phyloP scores from a whole-genome alignment of 2,113 vertebrate genomes.

The Gnathonemus longibarbis region DNA sequence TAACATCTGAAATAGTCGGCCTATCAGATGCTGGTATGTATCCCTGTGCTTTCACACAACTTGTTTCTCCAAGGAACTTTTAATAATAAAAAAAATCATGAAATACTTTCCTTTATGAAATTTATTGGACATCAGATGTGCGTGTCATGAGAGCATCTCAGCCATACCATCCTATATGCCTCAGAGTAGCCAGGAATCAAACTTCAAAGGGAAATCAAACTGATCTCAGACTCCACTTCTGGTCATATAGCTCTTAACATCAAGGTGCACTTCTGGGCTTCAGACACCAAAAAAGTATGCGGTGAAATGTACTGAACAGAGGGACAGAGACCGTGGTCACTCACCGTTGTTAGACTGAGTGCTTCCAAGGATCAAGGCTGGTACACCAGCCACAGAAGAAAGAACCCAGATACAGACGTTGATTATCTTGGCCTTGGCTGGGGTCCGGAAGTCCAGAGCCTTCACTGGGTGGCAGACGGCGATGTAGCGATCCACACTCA shows the following conservation, averaged over 20 bases:
- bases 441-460: constrained; percentile 89
- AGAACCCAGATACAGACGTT: constrained; percentile 88
- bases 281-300: not conserved
- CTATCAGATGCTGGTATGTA: not conserved
- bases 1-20: not conserved
- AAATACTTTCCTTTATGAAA: not conserved
- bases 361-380: constrained; percentile 87
- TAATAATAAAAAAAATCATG: not conserved
- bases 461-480: constrained; percentile 34
- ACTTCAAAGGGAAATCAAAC: not conserved
- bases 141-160: not conserved
- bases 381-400: constrained; percentile 89
- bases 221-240: not conserved
- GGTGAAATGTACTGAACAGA: not conserved
- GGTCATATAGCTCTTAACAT: not conserved
- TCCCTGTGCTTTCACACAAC: not conserved
- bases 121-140: not conserved
- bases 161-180: not conserved
- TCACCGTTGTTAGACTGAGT: constrained; percentile 86
- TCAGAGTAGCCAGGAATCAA: not conserved
- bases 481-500: not conserved
- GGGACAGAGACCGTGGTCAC: not conserved
- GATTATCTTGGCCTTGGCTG: constrained; percentile 88
- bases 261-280: not conserved
- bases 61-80: not conserved